Conservation (phyloP, 2,797 vertebrate genomes). For the Garrulus glandarius region DNA sequence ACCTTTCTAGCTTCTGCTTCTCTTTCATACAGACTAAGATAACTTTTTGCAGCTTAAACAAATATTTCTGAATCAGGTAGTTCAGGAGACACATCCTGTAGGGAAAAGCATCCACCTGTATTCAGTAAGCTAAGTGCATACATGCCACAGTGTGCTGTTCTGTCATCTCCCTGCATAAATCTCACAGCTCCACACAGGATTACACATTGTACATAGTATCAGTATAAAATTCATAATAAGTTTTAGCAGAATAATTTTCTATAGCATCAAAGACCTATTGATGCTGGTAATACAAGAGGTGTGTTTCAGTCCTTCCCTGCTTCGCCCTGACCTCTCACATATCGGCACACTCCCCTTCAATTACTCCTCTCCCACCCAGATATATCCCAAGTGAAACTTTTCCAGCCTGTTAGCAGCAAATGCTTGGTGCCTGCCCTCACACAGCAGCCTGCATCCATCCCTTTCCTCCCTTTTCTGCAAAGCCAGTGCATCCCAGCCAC, state of each 20-base stretch:
- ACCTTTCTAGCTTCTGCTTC: constrained; percentile 9
- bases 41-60: background rate
- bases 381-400: constrained; percentile 4
- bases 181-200: background rate
- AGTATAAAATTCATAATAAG: constrained; percentile 11
- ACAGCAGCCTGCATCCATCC: background rate
- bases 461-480: background rate
- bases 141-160: background rate
- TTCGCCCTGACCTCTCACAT: constrained; percentile 37
- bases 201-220: background rate
- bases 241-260: constrained; percentile 32
- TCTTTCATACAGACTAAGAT: background rate
- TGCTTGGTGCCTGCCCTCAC: rapidly evolving
- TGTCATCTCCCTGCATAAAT: background rate
- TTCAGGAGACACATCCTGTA: background rate
- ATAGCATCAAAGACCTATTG: background rate
- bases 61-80: background rate
- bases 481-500: background rate
- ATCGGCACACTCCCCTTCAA: constrained; percentile 20
- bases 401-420: background rate
- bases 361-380: constrained; percentile 4
- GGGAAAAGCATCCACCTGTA: background rate
- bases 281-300: constrained; percentile 5
- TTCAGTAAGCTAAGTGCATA: background rate
- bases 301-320: background rate